A percentile compares a stretch with the other conserved stretches of the same genome.
These are phyloP conservation scores for Pteropus alecto DNA, from an alignment of 2,113 vertebrate genomes.

Conservation along the genomic window DNA sequence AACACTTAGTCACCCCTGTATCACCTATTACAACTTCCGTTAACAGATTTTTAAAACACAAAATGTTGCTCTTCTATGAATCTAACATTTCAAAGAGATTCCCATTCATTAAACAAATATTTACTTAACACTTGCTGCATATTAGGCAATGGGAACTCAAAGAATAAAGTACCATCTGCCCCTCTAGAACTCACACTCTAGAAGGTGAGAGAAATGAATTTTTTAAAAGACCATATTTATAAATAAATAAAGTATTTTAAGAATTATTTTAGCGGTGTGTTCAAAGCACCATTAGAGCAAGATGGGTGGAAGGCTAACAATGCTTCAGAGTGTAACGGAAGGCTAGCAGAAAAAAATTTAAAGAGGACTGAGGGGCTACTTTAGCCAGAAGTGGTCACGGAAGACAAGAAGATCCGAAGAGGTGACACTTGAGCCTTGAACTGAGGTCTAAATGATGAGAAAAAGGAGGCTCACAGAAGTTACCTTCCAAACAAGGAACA, in stretches of 20 bases:
- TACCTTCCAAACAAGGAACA: background rate
- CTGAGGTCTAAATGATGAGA: background rate
- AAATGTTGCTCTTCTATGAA: background rate
- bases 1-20: background rate
- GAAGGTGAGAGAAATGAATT: conserved; percentile 34
- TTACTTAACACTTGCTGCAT: conserved; percentile 37
- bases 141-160: background rate
- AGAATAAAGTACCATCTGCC: conserved; percentile 44
- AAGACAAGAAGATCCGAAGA: background rate
- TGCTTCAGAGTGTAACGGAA: background rate
- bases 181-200: background rate
- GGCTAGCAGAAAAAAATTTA: background rate
- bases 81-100: conserved; percentile 46
- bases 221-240: background rate
- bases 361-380: background rate
- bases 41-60: background rate
- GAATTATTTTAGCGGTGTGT: background rate
- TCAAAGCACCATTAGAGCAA: background rate
- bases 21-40: background rate
- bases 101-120: conserved; percentile 38
- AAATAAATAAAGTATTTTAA: conserved; percentile 3
- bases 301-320: background rate
- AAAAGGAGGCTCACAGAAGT: background rate
- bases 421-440: background rate
- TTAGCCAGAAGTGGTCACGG: background rate